A percentile compares a stretch with the other conserved stretches of the same genome.
Conservation (phyloP, 2,888 invertebrate species). For the Epistrophella euchroma region DNA sequence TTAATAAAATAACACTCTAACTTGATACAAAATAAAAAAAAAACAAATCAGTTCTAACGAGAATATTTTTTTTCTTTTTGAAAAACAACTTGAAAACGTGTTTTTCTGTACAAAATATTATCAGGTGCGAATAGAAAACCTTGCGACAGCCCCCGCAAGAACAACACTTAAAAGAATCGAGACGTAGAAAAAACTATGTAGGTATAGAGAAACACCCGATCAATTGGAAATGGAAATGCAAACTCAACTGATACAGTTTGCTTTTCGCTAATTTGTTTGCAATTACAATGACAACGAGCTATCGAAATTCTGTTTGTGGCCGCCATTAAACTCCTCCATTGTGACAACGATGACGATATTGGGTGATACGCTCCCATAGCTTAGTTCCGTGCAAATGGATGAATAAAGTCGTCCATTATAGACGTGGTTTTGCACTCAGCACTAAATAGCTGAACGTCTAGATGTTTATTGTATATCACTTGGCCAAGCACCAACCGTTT, state of each 20-base stretch:
- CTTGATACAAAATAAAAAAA: background rate
- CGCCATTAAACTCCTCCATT: conserved; percentile 71
- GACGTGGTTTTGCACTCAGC: conserved; percentile 72
- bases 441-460: conserved; percentile 36
- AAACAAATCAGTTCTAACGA: conserved; percentile 9
- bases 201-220: background rate
- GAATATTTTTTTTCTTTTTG: background rate
- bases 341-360: conserved; percentile 48
- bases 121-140: conserved; percentile 9
- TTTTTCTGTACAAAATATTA: conserved; percentile 13
- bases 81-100: conserved; percentile 28
- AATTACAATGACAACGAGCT: conserved; percentile 27
- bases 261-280: conserved; percentile 31
- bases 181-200: background rate
- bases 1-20: background rate
- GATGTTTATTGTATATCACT: background rate
- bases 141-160: background rate
- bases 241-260: conserved; percentile 20
- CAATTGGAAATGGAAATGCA: conserved; percentile 21
- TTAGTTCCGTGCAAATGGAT: conserved; percentile 16
- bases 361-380: conserved; percentile 41
- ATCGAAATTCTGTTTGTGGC: conserved; percentile 50
- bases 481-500: background rate
- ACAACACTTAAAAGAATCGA: conserved; percentile 1
- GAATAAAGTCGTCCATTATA: conserved; percentile 17